Conservation (phyloP, 2,113 vertebrate genomes). For the Dromiciops gliroides region DNA sequence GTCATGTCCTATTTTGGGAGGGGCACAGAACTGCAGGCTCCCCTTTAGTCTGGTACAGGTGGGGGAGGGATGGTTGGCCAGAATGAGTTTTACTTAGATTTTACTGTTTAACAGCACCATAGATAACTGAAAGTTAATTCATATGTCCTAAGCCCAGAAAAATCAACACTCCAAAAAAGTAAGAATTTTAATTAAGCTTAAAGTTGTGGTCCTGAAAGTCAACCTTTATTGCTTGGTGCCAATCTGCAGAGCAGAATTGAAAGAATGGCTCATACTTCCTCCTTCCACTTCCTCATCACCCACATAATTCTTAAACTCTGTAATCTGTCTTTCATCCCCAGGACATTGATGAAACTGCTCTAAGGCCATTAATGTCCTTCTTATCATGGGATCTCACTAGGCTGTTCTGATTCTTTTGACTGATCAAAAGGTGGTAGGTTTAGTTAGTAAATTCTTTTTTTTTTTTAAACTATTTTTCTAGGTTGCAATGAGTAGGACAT, state of each 20-base stretch:
- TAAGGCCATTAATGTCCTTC: not conserved
- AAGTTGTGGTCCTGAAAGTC: not conserved
- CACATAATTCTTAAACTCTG: not conserved
- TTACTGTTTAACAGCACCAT: not conserved
- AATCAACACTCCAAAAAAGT: not conserved
- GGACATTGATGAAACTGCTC: not conserved
- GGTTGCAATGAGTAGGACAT: not conserved
- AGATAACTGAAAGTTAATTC: not conserved
- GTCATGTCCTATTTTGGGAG: not conserved
- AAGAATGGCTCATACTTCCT: not conserved
- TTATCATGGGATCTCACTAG: not conserved
- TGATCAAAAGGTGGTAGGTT: not conserved
- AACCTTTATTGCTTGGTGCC: too few relatives aligned
- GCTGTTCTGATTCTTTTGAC: not conserved
- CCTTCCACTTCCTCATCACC: not conserved
- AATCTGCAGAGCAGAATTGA: not conserved
- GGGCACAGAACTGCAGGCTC: not conserved
- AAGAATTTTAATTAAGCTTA: not conserved
- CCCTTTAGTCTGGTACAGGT: not conserved
- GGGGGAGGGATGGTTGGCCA: not conserved
- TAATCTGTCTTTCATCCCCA: not conserved
- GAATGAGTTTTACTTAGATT: not conserved
- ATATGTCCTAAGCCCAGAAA: not conserved
- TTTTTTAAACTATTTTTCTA: not conserved
- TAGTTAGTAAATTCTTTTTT: not conserved